These are phyloP conservation scores for Chelonia mydas DNA, from an alignment of 2,797 vertebrate species.

Conservation along the genomic window DNA sequence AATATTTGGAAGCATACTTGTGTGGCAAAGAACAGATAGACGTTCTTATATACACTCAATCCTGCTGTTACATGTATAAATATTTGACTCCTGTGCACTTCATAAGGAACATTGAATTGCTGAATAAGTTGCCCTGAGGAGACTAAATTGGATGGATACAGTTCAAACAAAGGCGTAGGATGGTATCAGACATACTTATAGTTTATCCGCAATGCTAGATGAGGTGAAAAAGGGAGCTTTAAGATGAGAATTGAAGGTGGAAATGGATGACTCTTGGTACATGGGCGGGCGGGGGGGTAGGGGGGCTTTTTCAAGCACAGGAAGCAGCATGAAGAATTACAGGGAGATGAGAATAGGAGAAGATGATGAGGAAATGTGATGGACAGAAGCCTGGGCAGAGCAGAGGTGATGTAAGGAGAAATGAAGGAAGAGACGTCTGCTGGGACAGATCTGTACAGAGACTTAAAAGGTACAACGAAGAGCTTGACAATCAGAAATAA, in stretches of 20 bases:
- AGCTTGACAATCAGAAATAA: conserved; percentile 22
- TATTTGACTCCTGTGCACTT: neutral
- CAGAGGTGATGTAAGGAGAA: neutral
- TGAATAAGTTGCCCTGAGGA: neutral
- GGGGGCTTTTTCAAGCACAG: neutral
- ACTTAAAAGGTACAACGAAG: conserved; percentile 19
- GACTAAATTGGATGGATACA: neutral
- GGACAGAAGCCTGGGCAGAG: neutral
- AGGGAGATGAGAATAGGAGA: neutral
- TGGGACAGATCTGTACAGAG: neutral
- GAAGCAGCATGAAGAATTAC: neutral
- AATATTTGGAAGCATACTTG: neutral
- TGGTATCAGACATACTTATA: neutral
- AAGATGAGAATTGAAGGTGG: neutral
- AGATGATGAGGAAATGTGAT: neutral
- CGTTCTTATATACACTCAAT: neutral
- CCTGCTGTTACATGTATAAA: neutral
- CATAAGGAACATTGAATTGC: neutral
- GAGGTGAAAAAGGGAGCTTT: neutral
- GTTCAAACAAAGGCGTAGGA: conserved; percentile 1
- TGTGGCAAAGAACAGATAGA: neutral
- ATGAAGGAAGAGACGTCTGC: neutral
- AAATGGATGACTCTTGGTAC: neutral
- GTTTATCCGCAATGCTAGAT: neutral
- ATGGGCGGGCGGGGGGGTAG: neutral